Evolutionary conservation across 1,140 invertebrate species (phyloP).

Genomic region (Cepaea nemoralis): DNA sequence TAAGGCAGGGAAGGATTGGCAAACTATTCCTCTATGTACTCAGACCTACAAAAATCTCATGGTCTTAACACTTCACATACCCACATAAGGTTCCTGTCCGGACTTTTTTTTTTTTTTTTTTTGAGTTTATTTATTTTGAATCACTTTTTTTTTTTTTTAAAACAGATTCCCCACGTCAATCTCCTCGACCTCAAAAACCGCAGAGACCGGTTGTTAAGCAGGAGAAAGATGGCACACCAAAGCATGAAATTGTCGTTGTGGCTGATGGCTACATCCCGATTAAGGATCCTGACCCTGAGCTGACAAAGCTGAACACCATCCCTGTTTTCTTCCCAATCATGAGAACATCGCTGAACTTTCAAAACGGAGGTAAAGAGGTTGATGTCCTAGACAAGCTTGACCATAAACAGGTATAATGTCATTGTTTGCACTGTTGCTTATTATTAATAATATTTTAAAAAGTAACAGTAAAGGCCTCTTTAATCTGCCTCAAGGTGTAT

Average conservation of each 20-base stretch:
- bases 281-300: conserved; percentile 84
- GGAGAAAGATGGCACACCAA: conserved; percentile 72
- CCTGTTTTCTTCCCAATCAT: conserved; percentile 94
- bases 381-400: conserved; percentile 88
- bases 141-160: too few relatives aligned
- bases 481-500: too few relatives aligned
- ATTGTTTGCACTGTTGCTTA: too few relatives aligned
- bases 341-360: conserved; percentile 87
- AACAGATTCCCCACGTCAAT: conserved; percentile 65
- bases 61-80: too few relatives aligned
- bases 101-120: too few relatives aligned
- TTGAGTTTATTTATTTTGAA: too few relatives aligned
- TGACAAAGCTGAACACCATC: conserved; percentile 82
- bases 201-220: conserved; percentile 72
- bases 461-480: too few relatives aligned
- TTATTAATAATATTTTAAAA: too few relatives aligned
- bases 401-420: conserved; percentile 73
- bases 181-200: conserved; percentile 52
- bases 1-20: too few relatives aligned
- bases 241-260: conserved; percentile 84
- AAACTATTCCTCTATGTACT: too few relatives aligned
- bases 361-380: conserved; percentile 83
- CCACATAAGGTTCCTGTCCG: too few relatives aligned
- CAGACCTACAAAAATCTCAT: too few relatives aligned
- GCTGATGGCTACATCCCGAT: conserved; percentile 79